Conservation (phyloP, 2,888 invertebrate species). For the Cryptosula pallasiana region DNA sequence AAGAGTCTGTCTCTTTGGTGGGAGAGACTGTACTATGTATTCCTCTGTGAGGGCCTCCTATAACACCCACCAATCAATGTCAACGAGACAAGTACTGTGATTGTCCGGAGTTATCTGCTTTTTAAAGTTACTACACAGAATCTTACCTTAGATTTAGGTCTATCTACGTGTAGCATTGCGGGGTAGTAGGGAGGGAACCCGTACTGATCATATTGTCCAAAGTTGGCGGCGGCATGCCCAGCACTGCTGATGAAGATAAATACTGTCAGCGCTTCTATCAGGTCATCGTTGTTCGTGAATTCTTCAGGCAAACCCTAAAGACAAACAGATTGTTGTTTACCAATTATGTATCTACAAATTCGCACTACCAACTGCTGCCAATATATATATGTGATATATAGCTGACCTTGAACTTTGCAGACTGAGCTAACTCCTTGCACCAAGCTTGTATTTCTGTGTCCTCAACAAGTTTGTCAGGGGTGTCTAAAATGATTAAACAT, state of each 20-base stretch:
- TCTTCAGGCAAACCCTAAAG: not conserved
- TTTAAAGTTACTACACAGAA: too few relatives aligned
- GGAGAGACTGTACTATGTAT: constrained; percentile 42
- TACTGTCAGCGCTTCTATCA: constrained; percentile 31
- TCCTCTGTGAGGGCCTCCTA: constrained; percentile 38
- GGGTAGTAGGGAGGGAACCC: constrained; percentile 45
- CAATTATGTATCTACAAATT: too few relatives aligned
- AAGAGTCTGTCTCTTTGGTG: constrained; percentile 41
- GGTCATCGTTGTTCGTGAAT: constrained; percentile 8
- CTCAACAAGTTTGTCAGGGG: constrained; percentile 29
- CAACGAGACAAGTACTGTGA: too few relatives aligned
- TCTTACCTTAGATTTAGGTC: not conserved
- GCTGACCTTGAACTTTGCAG: constrained; percentile 28
- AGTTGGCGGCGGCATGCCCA: constrained; percentile 41
- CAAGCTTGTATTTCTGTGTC: constrained; percentile 48
- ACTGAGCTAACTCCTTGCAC: constrained; percentile 47
- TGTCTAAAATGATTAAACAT: not conserved
- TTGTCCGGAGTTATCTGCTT: too few relatives aligned
- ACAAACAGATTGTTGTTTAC: too few relatives aligned
- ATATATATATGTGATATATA: too few relatives aligned
- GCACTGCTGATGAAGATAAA: constrained; percentile 43
- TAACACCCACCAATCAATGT: too few relatives aligned
- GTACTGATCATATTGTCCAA: constrained; percentile 46
- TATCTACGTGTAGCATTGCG: not conserved
- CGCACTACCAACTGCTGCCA: too few relatives aligned